Conservation (phyloP, 2,113 vertebrate species). For the Erythrocercus mccallii region DNA sequence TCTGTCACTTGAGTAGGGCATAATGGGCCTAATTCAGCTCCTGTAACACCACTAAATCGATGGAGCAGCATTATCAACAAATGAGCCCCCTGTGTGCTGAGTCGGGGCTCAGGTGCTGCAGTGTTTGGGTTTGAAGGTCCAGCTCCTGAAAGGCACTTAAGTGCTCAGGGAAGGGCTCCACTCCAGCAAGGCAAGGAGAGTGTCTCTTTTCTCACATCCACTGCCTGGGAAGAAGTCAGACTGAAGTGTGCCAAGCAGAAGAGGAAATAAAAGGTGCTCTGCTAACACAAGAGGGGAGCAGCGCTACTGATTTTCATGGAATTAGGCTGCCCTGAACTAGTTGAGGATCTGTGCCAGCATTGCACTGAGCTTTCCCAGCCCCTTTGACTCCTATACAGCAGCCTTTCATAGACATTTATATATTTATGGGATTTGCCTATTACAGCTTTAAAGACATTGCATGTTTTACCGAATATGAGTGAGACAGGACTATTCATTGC, state of each 20-base stretch:
- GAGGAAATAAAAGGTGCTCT: not conserved
- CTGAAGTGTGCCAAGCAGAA: not conserved
- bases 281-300: not conserved
- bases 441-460: not conserved
- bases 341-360: not conserved
- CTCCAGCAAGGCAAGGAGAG: not conserved
- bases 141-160: not conserved
- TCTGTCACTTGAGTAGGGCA: not conserved
- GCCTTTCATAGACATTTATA: not conserved
- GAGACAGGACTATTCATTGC: not conserved
- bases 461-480: not conserved
- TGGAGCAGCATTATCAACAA: slow-evolving; percentile 8
- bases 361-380: not conserved
- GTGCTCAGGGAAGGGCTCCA: not conserved
- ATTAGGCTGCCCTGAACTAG: not conserved
- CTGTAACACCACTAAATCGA: not conserved
- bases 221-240: not conserved
- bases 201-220: not conserved
- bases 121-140: not conserved
- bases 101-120: not conserved
- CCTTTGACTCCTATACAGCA: not conserved
- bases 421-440: not conserved
- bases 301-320: not conserved
- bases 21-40: slow-evolving; percentile 1
- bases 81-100: not conserved